Conservation (phyloP, 1,140 invertebrate species). For the Camponotus pennsylvanicus region DNA sequence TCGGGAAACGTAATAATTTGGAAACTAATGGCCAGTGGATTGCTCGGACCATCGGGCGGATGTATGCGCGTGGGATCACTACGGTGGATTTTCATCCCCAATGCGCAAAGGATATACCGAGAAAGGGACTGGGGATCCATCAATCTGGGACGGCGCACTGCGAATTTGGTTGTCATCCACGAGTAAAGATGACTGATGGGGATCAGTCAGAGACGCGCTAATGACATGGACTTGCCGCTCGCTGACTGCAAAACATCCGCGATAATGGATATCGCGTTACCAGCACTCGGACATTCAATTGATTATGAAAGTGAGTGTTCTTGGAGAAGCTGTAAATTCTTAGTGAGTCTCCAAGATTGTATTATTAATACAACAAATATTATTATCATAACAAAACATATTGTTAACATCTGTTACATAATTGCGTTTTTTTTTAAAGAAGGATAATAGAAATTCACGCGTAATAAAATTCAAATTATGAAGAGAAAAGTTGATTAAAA, state of each 20-base stretch:
- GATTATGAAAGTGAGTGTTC: conserved; percentile 36
- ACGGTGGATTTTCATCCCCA: conserved; percentile 62
- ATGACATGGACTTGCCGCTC: conserved; percentile 70
- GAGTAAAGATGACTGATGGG: conserved; percentile 77
- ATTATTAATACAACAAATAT: neutral
- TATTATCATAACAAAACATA: neutral
- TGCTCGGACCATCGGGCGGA: conserved; percentile 45
- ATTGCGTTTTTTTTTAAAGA: neutral
- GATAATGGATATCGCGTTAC: conserved; percentile 72
- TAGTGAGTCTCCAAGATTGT: neutral
- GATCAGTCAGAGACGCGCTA: conserved; percentile 70
- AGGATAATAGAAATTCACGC: neutral
- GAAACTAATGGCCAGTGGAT: conserved; percentile 74
- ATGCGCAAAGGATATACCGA: conserved; percentile 66
- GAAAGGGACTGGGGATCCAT: conserved; percentile 72
- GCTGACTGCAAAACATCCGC: conserved; percentile 73
- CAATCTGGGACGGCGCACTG: conserved; percentile 71
- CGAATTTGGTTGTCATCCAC: conserved; percentile 70
- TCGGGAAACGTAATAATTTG: conserved; percentile 71
- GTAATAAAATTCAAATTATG: neutral
- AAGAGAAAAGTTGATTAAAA: neutral
- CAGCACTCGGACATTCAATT: conserved; percentile 32
- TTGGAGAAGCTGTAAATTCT: neutral
- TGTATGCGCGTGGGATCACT: conserved; percentile 30
- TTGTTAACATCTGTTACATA: neutral